Evolutionary conservation across 2,797 vertebrate species (phyloP).

Genomic region (Chelmon rostratus): DNA sequence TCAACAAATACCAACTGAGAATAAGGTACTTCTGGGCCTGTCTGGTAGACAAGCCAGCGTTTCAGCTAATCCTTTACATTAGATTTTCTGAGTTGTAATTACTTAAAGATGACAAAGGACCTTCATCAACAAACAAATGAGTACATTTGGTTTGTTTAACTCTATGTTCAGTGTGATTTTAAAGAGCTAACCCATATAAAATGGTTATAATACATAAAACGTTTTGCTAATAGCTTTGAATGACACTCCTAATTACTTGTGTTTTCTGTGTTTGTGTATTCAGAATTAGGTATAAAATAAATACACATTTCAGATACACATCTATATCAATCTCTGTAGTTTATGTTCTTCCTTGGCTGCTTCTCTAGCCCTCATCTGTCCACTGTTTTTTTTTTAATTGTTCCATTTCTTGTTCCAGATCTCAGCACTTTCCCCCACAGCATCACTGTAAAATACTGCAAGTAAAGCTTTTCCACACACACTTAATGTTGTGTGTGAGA

Average conservation of each 20-base stretch:
- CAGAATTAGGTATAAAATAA: too few relatives aligned
- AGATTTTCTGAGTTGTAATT: background rate
- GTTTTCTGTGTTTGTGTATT: too few relatives aligned
- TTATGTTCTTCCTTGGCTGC: background rate
- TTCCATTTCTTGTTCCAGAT: constrained; percentile 38
- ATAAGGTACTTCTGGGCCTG: too few relatives aligned
- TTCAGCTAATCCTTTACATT: background rate
- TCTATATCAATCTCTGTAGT: background rate
- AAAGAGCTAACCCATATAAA: background rate
- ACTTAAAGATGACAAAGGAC: background rate
- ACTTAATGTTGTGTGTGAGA: too few relatives aligned
- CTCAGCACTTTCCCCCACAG: constrained; percentile 16
- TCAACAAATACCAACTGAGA: background rate
- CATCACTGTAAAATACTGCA: constrained; percentile 36
- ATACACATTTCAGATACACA: background rate
- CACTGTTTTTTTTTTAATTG: constrained; percentile 38
- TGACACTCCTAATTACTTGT: too few relatives aligned
- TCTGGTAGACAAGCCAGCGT: constrained; percentile 55
- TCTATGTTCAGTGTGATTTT: background rate
- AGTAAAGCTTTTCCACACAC: constrained; percentile 33
- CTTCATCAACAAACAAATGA: background rate
- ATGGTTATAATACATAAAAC: too few relatives aligned
- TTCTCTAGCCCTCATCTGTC: constrained; percentile 15
- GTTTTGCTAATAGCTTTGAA: too few relatives aligned
- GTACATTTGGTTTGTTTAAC: background rate